A percentile compares a stretch with the other conserved stretches of the same genome.
These are phyloP conservation scores for Alligator sinensis DNA, from an alignment of 2,113 vertebrate genomes.

Conservation along the genomic window DNA sequence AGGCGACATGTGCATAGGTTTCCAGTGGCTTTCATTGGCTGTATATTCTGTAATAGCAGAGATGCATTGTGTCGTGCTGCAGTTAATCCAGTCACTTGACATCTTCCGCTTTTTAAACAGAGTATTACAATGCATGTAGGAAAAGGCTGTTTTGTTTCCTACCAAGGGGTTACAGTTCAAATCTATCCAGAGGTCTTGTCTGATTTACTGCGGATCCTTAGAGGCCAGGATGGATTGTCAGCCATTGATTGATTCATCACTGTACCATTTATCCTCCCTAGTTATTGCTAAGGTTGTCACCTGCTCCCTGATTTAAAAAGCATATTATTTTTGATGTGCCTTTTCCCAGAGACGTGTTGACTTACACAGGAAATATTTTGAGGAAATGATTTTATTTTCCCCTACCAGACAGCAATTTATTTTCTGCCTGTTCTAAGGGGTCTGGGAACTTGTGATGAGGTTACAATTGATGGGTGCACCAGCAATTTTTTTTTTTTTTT, in stretches of 20 bases:
- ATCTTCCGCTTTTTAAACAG: not conserved
- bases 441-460: not conserved
- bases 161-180: not conserved
- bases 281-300: rapidly evolving
- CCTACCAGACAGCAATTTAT: not conserved
- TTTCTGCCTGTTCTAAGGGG: not conserved
- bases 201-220: rapidly evolving
- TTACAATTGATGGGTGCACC: not conserved
- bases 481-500: not conserved
- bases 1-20: rapidly evolving
- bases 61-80: not conserved
- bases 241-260: rapidly evolving
- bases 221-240: rapidly evolving
- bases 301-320: rapidly evolving
- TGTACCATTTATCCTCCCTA: rapidly evolving
- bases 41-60: rapidly evolving
- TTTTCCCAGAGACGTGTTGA: rapidly evolving
- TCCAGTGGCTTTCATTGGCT: rapidly evolving
- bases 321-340: rapidly evolving
- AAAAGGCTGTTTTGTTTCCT: not conserved
- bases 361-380: rapidly evolving
- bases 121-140: not conserved
- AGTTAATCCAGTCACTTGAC: not conserved
- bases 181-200: not conserved
- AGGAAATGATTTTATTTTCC: rapidly evolving